A percentile compares a stretch with the other conserved stretches of the same genome.
Conservation (phyloP, 1,140 invertebrate species). For the Papilio xuthus region DNA sequence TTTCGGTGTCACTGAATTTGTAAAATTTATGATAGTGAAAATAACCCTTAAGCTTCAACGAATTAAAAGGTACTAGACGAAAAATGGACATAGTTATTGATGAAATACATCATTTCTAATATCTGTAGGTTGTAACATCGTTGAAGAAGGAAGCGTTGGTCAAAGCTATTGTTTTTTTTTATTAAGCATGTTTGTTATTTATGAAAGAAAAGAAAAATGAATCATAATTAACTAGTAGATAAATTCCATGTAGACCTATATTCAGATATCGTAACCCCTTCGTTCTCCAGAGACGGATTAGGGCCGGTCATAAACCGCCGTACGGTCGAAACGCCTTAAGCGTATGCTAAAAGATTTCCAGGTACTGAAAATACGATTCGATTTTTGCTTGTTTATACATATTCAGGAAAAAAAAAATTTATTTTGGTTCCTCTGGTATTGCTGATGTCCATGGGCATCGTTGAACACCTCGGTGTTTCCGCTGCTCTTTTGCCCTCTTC, state of each 20-base stretch:
- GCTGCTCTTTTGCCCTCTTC: no score
- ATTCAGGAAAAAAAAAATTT: background rate
- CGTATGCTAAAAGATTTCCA: background rate
- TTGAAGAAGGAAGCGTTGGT: no score
- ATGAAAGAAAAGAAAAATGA: background rate
- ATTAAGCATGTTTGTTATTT: background rate
- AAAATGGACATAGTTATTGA: no score
- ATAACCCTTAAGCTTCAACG: no score
- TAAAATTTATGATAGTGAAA: no score
- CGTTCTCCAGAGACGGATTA: slow-evolving; percentile 1
- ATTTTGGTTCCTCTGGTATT: no score
- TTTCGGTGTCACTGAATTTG: no score
- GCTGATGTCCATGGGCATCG: no score
- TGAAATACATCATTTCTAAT: background rate
- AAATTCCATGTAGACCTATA: background rate
- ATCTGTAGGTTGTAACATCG: background rate
- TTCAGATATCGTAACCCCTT: background rate
- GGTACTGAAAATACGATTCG: background rate
- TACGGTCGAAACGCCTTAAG: background rate
- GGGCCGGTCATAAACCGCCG: background rate
- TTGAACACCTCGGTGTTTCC: no score
- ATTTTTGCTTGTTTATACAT: background rate
- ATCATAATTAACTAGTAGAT: background rate
- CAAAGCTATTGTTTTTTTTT: background rate
- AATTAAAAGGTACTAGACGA: no score